phyloP scores from a whole-genome alignment of 2,113 vertebrate species.

The Formicarius rufipectus region DNA sequence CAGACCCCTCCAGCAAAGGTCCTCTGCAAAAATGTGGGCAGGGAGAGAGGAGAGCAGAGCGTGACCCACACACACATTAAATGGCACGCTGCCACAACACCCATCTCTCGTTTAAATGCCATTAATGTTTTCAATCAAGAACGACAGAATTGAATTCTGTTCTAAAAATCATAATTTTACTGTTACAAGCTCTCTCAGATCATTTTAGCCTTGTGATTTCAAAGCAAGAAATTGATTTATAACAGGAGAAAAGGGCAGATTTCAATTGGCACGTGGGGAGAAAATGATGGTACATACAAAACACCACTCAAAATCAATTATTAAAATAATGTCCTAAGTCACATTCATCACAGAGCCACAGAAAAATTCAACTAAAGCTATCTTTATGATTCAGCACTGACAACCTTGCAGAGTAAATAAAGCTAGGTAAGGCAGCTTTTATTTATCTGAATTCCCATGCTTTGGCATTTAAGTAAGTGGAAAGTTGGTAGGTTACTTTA shows the following conservation, averaged over 20 bases:
- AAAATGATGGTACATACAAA: not conserved
- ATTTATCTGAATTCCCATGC: not conserved
- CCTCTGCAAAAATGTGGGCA: too few relatives aligned
- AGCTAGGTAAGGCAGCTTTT: not conserved
- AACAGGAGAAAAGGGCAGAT: not conserved
- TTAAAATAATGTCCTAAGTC: not conserved
- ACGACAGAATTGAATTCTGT: not conserved
- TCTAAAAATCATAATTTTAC: not conserved
- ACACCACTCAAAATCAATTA: not conserved
- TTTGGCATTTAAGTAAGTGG: not conserved
- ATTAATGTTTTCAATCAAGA: not conserved
- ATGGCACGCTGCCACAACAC: not conserved
- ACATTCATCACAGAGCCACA: not conserved
- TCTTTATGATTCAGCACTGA: not conserved
- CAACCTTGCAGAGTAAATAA: not conserved
- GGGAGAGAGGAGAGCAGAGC: not conserved
- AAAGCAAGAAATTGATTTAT: not conserved
- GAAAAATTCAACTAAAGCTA: not conserved
- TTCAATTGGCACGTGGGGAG: not conserved
- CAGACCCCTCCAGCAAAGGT: too few relatives aligned
- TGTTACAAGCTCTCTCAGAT: not conserved
- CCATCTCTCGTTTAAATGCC: not conserved
- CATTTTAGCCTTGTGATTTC: not conserved
- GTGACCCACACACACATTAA: not conserved
- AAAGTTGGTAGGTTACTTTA: not conserved